Evolutionary conservation across 1,140 invertebrate genomes (phyloP).

Genomic region (Pseudomyrmex cubaensis): DNA sequence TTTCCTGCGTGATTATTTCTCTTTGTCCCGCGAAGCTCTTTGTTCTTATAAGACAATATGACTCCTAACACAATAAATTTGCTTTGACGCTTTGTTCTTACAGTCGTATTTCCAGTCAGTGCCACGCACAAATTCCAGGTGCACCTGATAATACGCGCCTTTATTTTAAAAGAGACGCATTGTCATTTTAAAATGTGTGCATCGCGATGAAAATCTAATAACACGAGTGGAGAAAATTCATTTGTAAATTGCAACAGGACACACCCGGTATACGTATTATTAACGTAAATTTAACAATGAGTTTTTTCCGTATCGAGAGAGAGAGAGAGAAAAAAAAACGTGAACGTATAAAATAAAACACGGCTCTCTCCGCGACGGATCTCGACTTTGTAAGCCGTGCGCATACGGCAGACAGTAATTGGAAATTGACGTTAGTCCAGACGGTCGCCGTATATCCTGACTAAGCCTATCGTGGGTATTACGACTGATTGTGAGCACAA

Average conservation of each 20-base stretch:
- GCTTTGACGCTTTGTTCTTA: conserved; percentile 34
- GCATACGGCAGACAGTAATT: conserved; percentile 61
- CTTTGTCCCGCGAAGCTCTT: conserved; percentile 52
- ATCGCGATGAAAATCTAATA: conserved; percentile 33
- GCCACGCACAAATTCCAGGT: background rate
- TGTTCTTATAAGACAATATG: conserved; percentile 65
- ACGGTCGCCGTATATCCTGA: conserved; percentile 66
- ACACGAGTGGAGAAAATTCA: background rate
- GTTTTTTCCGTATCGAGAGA: too few species aligned
- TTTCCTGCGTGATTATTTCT: conserved; percentile 31
- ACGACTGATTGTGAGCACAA: conserved; percentile 76
- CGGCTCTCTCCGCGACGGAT: background rate
- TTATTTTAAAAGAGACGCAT: conserved; percentile 54
- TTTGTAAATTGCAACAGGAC: background rate
- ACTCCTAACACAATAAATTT: conserved; percentile 65
- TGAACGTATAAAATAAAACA: too few species aligned
- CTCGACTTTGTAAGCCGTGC: conserved; percentile 8
- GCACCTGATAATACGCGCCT: conserved; percentile 57
- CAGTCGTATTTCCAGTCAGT: conserved; percentile 12
- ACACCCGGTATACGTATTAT: background rate
- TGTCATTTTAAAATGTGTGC: background rate
- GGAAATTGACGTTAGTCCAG: conserved; percentile 67
- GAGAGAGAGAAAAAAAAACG: too few species aligned
- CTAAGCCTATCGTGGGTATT: conserved; percentile 68
- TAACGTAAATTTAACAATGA: too few species aligned